Base-by-base conservation (phyloP, 1,140 invertebrate species). In the Cydia amplana region DNA sequence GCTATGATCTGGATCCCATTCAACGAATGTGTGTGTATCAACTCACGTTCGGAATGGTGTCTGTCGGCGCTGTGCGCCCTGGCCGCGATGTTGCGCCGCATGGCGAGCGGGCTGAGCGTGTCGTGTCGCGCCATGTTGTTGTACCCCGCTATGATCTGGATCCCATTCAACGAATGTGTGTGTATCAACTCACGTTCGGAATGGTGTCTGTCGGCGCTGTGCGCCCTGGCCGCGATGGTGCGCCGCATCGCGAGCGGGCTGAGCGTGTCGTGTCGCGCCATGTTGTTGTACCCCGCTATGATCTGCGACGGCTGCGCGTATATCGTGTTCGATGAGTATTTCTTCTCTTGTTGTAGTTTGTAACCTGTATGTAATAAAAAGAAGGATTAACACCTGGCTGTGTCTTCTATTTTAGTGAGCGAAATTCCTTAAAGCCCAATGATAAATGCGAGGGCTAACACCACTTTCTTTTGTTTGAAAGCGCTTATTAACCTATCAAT, bases 161-260 rank as follows among this genome's bases (percentile, higher is more conserved):
- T 32, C 5, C 5, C 32, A 32, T 32, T 32, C 5, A 32, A 32
- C 32, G 32, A 32, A 32, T 32, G 32, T 32, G 5, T 32, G 6
- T 32, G 32, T 32, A 7, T 60, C 3, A 60, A 82, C 87, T 88
- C 80, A 94, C 93, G 92, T 77, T 93, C 93, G 20, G 80, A 79
- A 40, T 87, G 86, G 77, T 92, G 93, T 75, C 94, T 83, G 81
- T 94, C 94, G 25, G 94, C 94, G 82, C 94, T 94, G 79, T 94
- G 94, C 46, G 94, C 93, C 64, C 94, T 80, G 51, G 93, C 90
- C 23, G 88, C 88, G 12, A 92, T 87, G 51, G 77, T 79, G 75
- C 90, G 82, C 23, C 93, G 82, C 64, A 91, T 78, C 16, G 93
- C 91, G 65, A 91, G 88, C 5, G 94, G 94, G 79, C 90, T 93